Evolutionary conservation across 2,888 invertebrate species (phyloP).

Genomic region (Chesias legatella): DNA sequence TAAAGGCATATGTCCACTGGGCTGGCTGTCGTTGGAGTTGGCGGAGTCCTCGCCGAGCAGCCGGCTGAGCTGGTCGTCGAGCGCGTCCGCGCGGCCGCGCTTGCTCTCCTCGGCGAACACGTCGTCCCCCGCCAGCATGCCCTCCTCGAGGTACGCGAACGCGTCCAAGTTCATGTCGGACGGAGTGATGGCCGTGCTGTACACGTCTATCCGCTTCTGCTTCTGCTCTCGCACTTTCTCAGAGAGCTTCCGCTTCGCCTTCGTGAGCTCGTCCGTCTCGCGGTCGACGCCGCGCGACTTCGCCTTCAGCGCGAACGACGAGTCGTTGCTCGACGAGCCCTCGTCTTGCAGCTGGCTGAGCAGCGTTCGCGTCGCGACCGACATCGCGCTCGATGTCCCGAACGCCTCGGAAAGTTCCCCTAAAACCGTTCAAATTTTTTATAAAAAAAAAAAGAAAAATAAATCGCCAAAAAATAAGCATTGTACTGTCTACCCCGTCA

Average conservation of each 20-base stretch:
- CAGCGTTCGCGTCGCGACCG: conserved; percentile 67
- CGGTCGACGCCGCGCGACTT: conserved; percentile 49
- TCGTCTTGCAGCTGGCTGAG: conserved; percentile 78
- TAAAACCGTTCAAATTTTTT: conserved; percentile 51
- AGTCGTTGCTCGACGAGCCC: conserved; percentile 76
- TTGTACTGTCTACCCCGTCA: conserved; percentile 22
- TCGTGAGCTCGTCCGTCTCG: conserved; percentile 64
- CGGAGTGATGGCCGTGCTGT: conserved; percentile 75
- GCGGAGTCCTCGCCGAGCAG: conserved; percentile 63
- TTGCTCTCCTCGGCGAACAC: conserved; percentile 56
- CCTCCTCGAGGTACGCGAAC: conserved; percentile 75
- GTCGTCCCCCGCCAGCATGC: conserved; percentile 70
- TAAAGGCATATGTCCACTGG: conserved; percentile 65
- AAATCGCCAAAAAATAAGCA: conserved; percentile 33
- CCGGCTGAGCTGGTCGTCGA: conserved; percentile 60
- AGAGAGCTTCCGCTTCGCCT: conserved; percentile 66
- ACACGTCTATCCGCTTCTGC: conserved; percentile 74
- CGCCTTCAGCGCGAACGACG: conserved; percentile 66
- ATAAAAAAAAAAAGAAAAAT: conserved; percentile 37
- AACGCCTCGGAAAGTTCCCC: conserved; percentile 67
- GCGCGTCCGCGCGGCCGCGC: conserved; percentile 44
- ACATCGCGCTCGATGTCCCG: conserved; percentile 59
- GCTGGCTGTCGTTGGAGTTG: conserved; percentile 57
- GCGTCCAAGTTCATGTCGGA: conserved; percentile 77
- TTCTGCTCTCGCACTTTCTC: conserved; percentile 69